phyloP scores from a whole-genome alignment of 64 coral and sea anemone species.

The Trachythela sp. region DNA sequence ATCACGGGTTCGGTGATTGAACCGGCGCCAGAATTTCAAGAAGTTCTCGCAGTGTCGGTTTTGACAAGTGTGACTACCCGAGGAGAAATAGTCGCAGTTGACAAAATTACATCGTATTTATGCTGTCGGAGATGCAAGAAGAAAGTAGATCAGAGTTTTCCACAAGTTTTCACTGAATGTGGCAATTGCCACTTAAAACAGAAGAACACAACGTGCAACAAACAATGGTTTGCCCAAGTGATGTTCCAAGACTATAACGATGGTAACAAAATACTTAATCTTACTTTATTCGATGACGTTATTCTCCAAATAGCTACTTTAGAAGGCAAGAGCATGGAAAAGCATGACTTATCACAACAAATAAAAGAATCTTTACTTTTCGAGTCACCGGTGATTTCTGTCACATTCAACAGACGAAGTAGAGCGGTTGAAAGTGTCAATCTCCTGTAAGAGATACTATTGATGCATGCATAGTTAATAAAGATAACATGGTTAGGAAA shows the following conservation, averaged over 20 bases:
- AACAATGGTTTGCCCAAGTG: neutral
- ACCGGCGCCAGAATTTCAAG: neutral
- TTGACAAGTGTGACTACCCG: neutral
- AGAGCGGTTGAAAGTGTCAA: too few relatives aligned
- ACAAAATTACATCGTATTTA: neutral
- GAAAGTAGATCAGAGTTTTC: neutral
- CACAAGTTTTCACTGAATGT: neutral
- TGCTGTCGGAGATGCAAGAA: neutral
- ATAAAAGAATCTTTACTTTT: too few relatives aligned
- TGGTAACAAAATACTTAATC: neutral
- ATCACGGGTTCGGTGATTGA: neutral
- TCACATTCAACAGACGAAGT: too few relatives aligned
- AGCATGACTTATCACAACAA: too few relatives aligned
- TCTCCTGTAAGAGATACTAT: too few relatives aligned
- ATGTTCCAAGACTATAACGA: neutral
- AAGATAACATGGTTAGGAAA: too few relatives aligned
- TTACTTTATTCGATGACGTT: neutral
- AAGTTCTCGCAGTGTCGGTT: neutral
- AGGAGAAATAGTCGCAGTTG: neutral
- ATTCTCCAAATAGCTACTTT: too few relatives aligned
- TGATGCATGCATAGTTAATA: too few relatives aligned
- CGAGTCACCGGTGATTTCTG: too few relatives aligned
- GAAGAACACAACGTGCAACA: neutral
- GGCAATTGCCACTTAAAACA: neutral
- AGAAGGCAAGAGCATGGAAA: too few relatives aligned